These are phyloP conservation scores for Quadriops clusia DNA, from an alignment of 2,888 invertebrate species.

Conservation along the genomic window DNA sequence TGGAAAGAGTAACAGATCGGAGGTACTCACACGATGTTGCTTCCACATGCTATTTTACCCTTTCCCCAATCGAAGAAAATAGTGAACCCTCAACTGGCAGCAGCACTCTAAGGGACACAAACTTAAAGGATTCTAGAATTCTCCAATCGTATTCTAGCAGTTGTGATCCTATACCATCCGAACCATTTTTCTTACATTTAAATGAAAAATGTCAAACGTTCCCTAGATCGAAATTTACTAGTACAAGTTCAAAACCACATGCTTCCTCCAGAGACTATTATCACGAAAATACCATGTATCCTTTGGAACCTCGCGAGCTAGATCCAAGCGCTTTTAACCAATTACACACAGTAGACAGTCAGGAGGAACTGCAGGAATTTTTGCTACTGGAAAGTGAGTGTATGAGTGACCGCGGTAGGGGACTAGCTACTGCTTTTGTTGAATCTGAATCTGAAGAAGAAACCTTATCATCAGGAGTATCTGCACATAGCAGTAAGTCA, in stretches of 20 bases:
- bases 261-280: slow-evolving; percentile 20
- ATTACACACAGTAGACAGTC: slow-evolving; percentile 47
- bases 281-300: slow-evolving; percentile 36
- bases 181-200: slow-evolving; percentile 19
- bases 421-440: slow-evolving; percentile 39
- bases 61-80: slow-evolving; percentile 47
- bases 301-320: slow-evolving; percentile 46
- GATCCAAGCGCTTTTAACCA: slow-evolving; percentile 45
- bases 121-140: slow-evolving; percentile 23
- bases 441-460: slow-evolving; percentile 24
- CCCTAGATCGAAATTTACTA: slow-evolving; percentile 39
- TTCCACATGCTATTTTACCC: slow-evolving; percentile 23
- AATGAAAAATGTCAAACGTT: slow-evolving; percentile 42
- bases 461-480: slow-evolving; percentile 4
- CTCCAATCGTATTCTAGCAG: slow-evolving; percentile 28
- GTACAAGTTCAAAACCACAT: slow-evolving; percentile 17
- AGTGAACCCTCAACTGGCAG: slow-evolving; percentile 43
- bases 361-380: slow-evolving; percentile 51
- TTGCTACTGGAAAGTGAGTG: slow-evolving; percentile 48
- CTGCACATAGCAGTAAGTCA: too few relatives aligned
- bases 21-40: slow-evolving; percentile 16
- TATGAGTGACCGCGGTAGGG: slow-evolving; percentile 37
- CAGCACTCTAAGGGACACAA: slow-evolving; percentile 29
- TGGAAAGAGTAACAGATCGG: slow-evolving; percentile 10
- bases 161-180: slow-evolving; percentile 30